These are phyloP conservation scores for Zapornia atra DNA, from an alignment of 2,113 vertebrate species.

Conservation along the genomic window DNA sequence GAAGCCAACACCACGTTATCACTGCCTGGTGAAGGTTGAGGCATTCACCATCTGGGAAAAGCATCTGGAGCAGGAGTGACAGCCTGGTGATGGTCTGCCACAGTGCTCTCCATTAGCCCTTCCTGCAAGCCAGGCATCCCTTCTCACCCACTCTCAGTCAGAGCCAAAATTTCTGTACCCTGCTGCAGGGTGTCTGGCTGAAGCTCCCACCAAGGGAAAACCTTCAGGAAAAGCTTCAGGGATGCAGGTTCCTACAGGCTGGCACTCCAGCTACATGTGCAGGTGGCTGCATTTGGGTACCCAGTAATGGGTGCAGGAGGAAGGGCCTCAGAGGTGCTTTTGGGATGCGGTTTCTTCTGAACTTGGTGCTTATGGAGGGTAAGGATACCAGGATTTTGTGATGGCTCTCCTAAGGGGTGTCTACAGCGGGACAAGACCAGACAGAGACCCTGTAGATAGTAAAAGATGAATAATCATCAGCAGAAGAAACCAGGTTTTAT, in stretches of 20 bases:
- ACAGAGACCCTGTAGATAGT: background rate
- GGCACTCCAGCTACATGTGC: accelerated
- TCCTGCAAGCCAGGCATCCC: background rate
- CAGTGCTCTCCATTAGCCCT: background rate
- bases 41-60: background rate
- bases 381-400: background rate
- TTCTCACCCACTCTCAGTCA: background rate
- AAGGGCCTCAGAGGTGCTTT: background rate
- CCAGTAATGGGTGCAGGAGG: background rate
- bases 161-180: background rate
- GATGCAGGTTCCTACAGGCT: background rate
- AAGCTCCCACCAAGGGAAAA: background rate
- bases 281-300: accelerated
- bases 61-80: background rate
- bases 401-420: background rate
- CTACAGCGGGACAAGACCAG: background rate
- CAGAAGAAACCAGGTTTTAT: background rate
- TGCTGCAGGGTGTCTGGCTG: background rate
- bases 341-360: background rate
- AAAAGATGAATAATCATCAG: background rate
- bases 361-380: background rate
- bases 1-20: accelerated
- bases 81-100: background rate
- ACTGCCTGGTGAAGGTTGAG: background rate
- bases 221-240: background rate